Evolutionary conservation across 2,113 vertebrate genomes (phyloP).

Genomic region (Macaca fascicularis): T2T-MFA8v1.1 NC_088380.1:122141001-122141500

Average conservation of each 20-base stretch:
- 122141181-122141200: neutral
- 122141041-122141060: neutral
- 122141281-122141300: neutral
- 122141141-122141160: neutral
- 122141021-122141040: neutral
- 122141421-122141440: neutral
- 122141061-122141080: neutral
- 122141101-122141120: neutral
- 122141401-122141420: neutral
- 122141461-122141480: neutral
- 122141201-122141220: neutral
- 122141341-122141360: neutral
- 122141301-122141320: neutral
- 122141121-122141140: neutral
- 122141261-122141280: neutral
- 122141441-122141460: neutral
- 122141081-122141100: neutral
- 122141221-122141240: neutral
- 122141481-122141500: neutral
- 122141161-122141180: neutral
- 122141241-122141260: neutral
- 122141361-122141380: neutral
- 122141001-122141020: neutral
- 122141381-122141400: neutral
- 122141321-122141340: neutral